A percentile compares a stretch with the other conserved stretches of the same genome.
phyloP scores from a whole-genome alignment of 2,797 vertebrate species.

The Aphelocoma californica region DNA sequence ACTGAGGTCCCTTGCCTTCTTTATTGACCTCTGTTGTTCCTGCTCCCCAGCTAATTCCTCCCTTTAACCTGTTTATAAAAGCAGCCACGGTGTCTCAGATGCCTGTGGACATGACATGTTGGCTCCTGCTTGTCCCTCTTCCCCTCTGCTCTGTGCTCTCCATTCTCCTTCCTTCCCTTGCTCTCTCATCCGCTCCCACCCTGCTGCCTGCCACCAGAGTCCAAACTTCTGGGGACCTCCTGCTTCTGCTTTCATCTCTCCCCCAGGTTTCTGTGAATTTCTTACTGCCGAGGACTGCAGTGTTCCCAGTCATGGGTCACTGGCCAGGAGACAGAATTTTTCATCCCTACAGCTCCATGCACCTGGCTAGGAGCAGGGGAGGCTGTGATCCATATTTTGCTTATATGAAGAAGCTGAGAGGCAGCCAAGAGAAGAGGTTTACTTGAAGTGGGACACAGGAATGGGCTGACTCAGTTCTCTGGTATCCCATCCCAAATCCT shows the following conservation, averaged over 20 bases:
- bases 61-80: neutral
- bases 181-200: neutral
- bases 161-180: neutral
- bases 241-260: neutral
- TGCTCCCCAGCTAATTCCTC: neutral
- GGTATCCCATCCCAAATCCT: slow-evolving; percentile 40
- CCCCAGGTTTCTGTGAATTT: neutral
- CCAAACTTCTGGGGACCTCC: neutral
- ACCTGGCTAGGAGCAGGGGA: neutral
- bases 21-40: neutral
- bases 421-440: slow-evolving; percentile 37
- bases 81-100: neutral
- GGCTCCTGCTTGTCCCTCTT: neutral
- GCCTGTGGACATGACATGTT: neutral
- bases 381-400: slow-evolving; percentile 6
- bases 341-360: neutral
- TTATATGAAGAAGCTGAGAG: slow-evolving; percentile 26
- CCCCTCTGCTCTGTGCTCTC: neutral
- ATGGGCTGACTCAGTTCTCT: slow-evolving; percentile 52
- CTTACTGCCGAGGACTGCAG: neutral
- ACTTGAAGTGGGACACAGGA: slow-evolving; percentile 20
- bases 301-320: neutral
- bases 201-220: neutral
- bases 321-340: neutral
- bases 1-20: neutral